Percentiles rank a stretch among this genome's conserved stretches.
phyloP scores from a whole-genome alignment of 2,113 vertebrate species.

The Eurypyga helias region DNA sequence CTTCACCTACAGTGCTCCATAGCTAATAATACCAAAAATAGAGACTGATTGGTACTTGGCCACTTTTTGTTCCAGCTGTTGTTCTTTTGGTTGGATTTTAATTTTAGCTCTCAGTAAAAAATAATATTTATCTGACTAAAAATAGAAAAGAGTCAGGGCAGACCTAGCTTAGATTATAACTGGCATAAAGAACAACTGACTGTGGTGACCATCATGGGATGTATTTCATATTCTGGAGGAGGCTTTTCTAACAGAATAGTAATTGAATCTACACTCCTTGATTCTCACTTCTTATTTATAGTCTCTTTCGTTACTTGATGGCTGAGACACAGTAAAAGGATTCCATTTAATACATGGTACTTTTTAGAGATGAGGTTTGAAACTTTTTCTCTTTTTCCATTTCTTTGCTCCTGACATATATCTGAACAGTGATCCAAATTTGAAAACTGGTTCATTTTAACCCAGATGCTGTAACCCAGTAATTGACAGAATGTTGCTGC shows the following conservation, averaged over 20 bases:
- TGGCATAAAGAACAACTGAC: neutral
- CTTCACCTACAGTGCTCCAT: neutral
- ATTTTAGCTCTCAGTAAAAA: neutral
- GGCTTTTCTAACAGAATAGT: neutral
- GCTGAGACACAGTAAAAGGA: neutral
- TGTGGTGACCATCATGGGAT: neutral
- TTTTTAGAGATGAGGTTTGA: neutral
- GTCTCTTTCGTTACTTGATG: neutral
- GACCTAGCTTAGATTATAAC: neutral
- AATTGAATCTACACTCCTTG: neutral
- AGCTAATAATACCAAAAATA: neutral
- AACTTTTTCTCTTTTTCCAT: neutral
- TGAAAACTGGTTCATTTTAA: neutral
- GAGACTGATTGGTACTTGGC: neutral
- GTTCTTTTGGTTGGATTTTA: neutral
- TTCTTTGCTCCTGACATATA: neutral
- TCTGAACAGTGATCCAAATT: neutral
- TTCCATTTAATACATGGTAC: neutral
- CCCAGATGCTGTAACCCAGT: neutral
- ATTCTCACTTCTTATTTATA: constrained; percentile 8
- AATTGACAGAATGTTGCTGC: neutral
- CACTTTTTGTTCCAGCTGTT: no score
- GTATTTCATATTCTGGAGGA: neutral
- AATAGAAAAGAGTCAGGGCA: neutral
- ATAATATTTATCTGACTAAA: neutral